phyloP scores from a whole-genome alignment of 1,140 invertebrate species.

The Heliconius nattereri region DNA sequence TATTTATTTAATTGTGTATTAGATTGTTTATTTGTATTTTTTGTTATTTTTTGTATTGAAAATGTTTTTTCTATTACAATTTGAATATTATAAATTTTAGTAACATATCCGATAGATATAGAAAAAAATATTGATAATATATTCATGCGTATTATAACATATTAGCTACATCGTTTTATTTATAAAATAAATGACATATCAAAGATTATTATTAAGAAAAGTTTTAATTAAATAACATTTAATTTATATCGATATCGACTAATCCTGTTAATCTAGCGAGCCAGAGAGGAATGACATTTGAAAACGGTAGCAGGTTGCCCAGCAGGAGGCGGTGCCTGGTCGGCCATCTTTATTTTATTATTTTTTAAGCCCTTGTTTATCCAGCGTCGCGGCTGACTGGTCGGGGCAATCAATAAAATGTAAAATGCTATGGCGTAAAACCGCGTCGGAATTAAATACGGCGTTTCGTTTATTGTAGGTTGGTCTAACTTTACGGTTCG shows the following conservation, averaged over 20 bases:
- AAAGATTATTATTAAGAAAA: not conserved
- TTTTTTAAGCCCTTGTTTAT: constrained; percentile 76
- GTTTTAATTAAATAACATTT: not conserved
- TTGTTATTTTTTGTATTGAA: too few species aligned
- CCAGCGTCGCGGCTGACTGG: constrained; percentile 69
- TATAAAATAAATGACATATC: too few species aligned
- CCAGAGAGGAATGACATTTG: constrained; percentile 72
- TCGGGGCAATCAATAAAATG: constrained; percentile 74
- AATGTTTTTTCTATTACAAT: too few species aligned
- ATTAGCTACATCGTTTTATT: too few species aligned
- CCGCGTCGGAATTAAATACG: constrained; percentile 72
- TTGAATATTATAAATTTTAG: too few species aligned
- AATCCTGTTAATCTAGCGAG: constrained; percentile 44
- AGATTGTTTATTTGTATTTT: too few species aligned
- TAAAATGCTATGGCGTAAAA: constrained; percentile 68
- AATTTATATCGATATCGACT: constrained; percentile 55
- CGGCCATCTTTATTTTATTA: constrained; percentile 72
- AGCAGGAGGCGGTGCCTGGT: constrained; percentile 69
- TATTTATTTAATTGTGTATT: not conserved
- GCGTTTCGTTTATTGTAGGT: constrained; percentile 48
- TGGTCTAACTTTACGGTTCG: constrained; percentile 50
- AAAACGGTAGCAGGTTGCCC: constrained; percentile 70
- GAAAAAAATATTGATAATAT: too few species aligned
- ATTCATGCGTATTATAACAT: too few species aligned
- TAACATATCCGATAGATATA: too few species aligned